These are phyloP conservation scores for Scomber scombrus DNA, from an alignment of 2,113 vertebrate species.

Conservation along the genomic window DNA sequence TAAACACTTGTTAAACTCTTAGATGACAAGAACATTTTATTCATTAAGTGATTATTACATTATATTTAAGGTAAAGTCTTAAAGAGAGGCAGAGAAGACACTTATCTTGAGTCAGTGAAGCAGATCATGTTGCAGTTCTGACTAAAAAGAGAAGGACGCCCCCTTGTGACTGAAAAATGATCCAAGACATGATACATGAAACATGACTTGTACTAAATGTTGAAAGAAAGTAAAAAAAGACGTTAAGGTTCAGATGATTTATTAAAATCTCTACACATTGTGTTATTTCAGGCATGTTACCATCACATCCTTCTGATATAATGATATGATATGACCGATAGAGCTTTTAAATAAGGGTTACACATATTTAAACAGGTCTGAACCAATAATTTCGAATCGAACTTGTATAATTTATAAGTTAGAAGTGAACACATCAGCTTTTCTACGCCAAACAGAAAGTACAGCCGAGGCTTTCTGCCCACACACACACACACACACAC, in stretches of 20 bases:
- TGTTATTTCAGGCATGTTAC: conserved; percentile 58
- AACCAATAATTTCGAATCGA: conserved; percentile 36
- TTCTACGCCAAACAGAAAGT: not conserved
- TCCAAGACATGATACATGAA: not conserved
- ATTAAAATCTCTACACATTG: conserved; percentile 70
- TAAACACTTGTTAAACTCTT: not conserved
- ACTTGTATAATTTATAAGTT: conserved; percentile 43
- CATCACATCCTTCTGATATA: conserved; percentile 55
- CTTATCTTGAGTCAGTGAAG: not conserved
- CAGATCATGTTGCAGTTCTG: not conserved
- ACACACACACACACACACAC: not conserved
- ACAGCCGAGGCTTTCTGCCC: not conserved
- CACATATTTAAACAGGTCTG: conserved; percentile 34
- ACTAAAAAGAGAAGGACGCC: conserved; percentile 25
- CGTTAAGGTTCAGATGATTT: conserved; percentile 55
- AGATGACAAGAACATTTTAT: not conserved
- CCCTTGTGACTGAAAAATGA: conserved; percentile 45
- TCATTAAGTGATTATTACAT: too few relatives aligned
- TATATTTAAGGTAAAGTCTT: not conserved
- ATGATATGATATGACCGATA: conserved; percentile 50
- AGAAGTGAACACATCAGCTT: conserved; percentile 40
- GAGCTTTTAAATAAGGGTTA: conserved; percentile 64
- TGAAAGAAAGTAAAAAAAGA: conserved; percentile 3
- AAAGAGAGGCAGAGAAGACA: conserved; percentile 4
- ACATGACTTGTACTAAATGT: not conserved